A percentile compares a stretch with the other conserved stretches of the same genome.
These are phyloP conservation scores for Pelochelys cantorii DNA, from an alignment of 2,797 vertebrate species.

Conservation along the genomic window DNA sequence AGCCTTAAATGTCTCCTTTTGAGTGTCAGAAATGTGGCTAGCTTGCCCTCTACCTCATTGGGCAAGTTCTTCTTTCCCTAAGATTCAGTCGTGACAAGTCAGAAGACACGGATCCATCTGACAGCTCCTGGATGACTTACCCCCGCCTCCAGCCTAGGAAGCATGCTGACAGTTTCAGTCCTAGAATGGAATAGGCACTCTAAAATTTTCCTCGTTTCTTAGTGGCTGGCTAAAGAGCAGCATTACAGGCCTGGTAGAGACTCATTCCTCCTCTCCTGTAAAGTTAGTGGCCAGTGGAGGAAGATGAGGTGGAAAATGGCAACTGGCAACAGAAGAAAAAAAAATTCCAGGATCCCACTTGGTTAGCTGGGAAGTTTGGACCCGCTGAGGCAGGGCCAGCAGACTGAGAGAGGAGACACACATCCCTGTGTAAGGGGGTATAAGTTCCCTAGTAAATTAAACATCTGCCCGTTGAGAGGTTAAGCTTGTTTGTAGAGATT, in stretches of 20 bases:
- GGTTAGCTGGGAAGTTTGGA: not conserved
- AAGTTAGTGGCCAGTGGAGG: not conserved
- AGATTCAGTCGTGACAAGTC: not conserved
- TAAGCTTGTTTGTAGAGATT: not conserved
- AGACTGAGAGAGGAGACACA: not conserved
- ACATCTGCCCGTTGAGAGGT: not conserved
- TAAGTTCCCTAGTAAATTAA: not conserved
- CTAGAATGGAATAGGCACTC: not conserved
- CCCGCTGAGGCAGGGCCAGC: not conserved
- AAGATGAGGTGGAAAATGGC: not conserved
- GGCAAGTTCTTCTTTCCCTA: not conserved
- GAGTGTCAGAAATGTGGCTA: not conserved
- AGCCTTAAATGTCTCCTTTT: not conserved
- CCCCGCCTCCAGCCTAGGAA: too few relatives aligned
- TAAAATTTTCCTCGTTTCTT: not conserved
- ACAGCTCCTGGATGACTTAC: not conserved
- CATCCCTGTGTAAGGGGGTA: not conserved
- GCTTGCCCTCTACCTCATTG: not conserved
- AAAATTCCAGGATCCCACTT: not conserved
- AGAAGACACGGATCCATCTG: not conserved
- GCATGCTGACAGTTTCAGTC: not conserved
- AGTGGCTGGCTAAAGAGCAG: not conserved
- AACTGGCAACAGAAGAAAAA: not conserved
- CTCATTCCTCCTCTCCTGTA: too few relatives aligned
- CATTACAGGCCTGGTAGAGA: not conserved